These are phyloP conservation scores for Lacerta viridis DNA, from an alignment of 2,797 vertebrate genomes.

Conservation along the genomic window DNA sequence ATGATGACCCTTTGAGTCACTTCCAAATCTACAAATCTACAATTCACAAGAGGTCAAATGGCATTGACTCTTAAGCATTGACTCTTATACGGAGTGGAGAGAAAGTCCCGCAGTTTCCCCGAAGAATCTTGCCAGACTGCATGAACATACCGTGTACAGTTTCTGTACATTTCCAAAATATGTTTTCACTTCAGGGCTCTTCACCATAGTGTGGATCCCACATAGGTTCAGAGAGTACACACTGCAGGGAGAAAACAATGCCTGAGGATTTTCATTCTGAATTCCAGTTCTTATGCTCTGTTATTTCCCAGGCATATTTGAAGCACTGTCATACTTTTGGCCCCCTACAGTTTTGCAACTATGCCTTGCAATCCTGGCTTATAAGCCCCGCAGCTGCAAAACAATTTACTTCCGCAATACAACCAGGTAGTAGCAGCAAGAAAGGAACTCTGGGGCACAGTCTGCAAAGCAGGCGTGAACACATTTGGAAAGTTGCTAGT, in stretches of 20 bases:
- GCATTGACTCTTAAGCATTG: neutral
- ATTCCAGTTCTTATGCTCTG: neutral
- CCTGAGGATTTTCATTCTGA: neutral
- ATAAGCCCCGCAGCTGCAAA: neutral
- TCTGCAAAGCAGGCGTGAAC: neutral
- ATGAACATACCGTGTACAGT: neutral
- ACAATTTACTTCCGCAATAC: neutral
- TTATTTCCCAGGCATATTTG: neutral
- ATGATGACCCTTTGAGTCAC: neutral
- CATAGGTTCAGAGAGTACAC: neutral
- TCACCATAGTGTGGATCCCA: neutral
- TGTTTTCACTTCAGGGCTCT: neutral
- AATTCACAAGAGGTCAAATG: neutral
- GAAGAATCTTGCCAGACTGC: neutral
- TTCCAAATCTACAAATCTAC: no score
- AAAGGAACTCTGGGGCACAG: neutral
- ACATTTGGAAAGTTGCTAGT: neutral
- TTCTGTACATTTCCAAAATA: neutral
- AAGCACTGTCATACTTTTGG: neutral
- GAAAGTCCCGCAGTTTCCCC: neutral
- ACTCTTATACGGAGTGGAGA: neutral
- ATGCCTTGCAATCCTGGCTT: neutral
- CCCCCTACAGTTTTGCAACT: no score
- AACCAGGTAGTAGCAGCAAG: neutral
- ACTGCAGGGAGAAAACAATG: neutral